phyloP scores from a whole-genome alignment of 2,113 vertebrate species.

The Ceratotherium simum region DNA sequence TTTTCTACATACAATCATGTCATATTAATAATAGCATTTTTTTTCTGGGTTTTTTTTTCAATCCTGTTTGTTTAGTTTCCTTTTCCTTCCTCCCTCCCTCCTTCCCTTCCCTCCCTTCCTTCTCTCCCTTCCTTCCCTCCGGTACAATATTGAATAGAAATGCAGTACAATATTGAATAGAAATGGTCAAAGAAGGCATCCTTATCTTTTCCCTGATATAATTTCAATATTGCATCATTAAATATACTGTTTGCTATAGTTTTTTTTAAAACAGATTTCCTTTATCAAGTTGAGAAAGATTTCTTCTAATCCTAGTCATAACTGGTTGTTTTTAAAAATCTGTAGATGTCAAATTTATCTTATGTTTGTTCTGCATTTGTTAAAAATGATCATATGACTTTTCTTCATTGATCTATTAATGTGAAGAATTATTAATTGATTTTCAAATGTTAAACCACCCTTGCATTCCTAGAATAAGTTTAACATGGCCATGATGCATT shows the following conservation, averaged over 20 bases:
- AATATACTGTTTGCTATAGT: not conserved
- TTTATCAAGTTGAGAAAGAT: not conserved
- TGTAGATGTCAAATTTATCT: not conserved
- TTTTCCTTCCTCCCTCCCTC: no score
- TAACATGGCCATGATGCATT: not conserved
- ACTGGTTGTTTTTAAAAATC: not conserved
- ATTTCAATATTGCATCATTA: not conserved
- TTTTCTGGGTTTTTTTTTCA: not conserved
- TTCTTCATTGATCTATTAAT: not conserved
- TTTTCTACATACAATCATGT: not conserved
- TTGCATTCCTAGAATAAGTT: not conserved
- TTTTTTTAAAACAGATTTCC: not conserved
- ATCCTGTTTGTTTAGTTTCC: not conserved
- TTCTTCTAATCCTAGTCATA: not conserved
- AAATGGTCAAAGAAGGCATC: not conserved
- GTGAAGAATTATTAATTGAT: not conserved
- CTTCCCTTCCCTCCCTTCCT: not conserved
- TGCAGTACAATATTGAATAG: not conserved
- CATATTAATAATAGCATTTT: not conserved
- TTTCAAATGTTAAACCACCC: not conserved
- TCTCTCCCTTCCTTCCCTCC: no score
- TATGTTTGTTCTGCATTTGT: not conserved
- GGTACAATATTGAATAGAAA: not conserved
- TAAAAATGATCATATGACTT: not conserved
- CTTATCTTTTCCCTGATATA: not conserved